phyloP scores from a whole-genome alignment of 2,797 vertebrate species.

The Cossypha polioptera region DNA sequence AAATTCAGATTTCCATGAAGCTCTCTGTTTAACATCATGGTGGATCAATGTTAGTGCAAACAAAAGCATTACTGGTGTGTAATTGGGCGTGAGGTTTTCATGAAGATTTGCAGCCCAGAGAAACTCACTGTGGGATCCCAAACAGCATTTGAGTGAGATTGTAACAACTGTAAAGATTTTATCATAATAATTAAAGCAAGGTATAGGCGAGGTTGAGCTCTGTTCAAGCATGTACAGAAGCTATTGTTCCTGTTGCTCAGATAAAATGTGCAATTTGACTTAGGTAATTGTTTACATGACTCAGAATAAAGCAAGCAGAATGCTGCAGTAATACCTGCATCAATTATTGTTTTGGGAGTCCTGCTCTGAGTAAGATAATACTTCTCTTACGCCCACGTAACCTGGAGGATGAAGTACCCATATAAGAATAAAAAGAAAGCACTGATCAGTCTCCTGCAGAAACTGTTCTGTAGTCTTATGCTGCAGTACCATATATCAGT shows the following conservation, averaged over 20 bases:
- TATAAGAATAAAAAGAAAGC: neutral
- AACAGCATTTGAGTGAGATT: neutral
- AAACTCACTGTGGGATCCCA: neutral
- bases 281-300: constrained; percentile 27
- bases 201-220: neutral
- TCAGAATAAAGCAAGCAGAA: constrained; percentile 20
- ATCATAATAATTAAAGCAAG: constrained; percentile 48
- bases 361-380: neutral
- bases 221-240: neutral
- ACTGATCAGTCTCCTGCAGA: neutral
- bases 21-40: neutral
- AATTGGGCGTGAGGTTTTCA: neutral
- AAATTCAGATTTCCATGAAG: neutral
- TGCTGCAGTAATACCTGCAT: neutral
- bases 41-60: neutral
- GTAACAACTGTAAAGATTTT: constrained; percentile 24
- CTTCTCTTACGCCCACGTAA: neutral
- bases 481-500: neutral
- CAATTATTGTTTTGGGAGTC: neutral
- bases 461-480: neutral
- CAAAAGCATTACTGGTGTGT: neutral
- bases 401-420: neutral
- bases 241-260: neutral
- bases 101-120: neutral
- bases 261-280: constrained; percentile 10